Percentiles rank a stretch among this genome's conserved stretches.
Conservation (phyloP, 1,140 invertebrate species). For the Meloidogyne exigua region DNA sequence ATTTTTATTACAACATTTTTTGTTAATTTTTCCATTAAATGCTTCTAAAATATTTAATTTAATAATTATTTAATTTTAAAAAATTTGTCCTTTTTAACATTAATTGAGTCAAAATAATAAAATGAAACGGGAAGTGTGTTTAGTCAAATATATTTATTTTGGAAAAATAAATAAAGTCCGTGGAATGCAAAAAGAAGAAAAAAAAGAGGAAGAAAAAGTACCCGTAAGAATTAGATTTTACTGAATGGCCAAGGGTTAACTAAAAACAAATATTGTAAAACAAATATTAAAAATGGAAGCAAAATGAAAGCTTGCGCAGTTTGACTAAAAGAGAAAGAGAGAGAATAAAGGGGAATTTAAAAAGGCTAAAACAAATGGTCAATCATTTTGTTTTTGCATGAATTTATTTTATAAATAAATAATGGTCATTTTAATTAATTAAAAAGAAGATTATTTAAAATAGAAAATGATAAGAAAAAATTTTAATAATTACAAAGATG, state of each 20-base stretch:
- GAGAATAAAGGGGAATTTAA: neutral
- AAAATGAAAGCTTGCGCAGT: neutral
- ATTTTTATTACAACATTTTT: no score
- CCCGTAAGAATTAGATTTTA: neutral
- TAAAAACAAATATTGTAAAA: conserved; percentile 5
- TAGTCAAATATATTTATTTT: conserved; percentile 5
- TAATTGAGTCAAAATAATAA: neutral
- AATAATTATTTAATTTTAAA: neutral
- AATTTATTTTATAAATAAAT: no score
- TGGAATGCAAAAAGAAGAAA: neutral
- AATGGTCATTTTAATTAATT: no score
- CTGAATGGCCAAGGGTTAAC: neutral
- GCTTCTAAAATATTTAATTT: neutral
- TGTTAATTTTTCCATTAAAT: no score
- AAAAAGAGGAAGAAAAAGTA: neutral
- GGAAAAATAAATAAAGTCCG: neutral
- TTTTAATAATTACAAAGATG: no score
- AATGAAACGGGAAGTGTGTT: conserved; percentile 1
- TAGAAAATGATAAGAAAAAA: no score
- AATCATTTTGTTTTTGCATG: no score
- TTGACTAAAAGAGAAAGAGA: neutral
- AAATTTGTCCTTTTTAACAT: neutral
- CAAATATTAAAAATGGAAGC: conserved; percentile 1
- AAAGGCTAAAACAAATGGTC: neutral
- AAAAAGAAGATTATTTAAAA: no score